Evolutionary conservation across 2,797 vertebrate genomes (phyloP), one percentile per base, ranked within the genome.

Genomic region (Denticeps clupeoides): DNA sequence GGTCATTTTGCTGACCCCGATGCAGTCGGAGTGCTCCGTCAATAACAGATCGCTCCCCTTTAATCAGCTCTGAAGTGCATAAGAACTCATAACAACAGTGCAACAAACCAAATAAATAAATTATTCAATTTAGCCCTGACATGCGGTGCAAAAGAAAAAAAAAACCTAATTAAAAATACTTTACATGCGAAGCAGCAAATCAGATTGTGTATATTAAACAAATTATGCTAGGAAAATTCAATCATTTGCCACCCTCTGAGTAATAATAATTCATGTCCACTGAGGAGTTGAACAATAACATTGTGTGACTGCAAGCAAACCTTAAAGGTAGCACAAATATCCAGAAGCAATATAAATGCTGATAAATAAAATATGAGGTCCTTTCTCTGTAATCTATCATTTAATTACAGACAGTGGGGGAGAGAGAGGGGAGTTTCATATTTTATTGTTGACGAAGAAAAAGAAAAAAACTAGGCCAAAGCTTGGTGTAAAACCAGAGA

Each of bases 341-440:
- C 75, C 75, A 79, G 72, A 78, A 83, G 80, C 77, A 80, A 79
- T 77, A 79, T 79, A 79, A 74, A 75, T 66, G 62, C 67, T 29
- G 59, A 79, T 81, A 77, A 81, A 81, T 81, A 77, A 80, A 81
- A 80, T 81, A 82, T 80, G 74, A 82, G 68, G 8, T 35, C 35
- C 62, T 71, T 69, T 75, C 72, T 72, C 71, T 74, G 69, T 70
- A 66, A 79, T 78, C 79, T 75, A 75, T 54, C 59, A 60, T 58
- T 69, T 56, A 48, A 55, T 69, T 62, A 35, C 78, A 25, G 18
- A 38, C 37, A 37, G 15, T 18, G 7, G 18, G 9, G 10, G 35
- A 21, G 35, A 18, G 3, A 38, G 35, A 3, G 4, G 32, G 7
- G 32, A 9, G 16, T 19, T 4, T 21, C 8, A 38, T 38, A 19